Conservation (phyloP, 2,797 vertebrate genomes). For the Pteronotus mesoamericanus region DNA sequence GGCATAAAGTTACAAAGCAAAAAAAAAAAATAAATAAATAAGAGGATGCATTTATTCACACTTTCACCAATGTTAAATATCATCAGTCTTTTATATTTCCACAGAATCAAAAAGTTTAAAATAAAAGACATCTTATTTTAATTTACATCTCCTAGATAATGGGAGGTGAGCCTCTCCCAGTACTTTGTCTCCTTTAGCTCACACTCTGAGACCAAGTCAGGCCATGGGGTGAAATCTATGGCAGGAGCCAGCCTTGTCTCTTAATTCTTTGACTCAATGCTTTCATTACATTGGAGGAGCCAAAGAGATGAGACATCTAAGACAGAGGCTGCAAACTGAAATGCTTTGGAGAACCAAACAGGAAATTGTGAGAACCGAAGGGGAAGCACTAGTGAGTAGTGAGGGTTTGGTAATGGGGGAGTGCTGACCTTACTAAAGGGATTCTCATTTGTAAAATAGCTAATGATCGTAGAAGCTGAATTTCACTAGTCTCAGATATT, state of each 20-base stretch:
- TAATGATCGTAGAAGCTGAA: background rate
- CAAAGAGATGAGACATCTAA: background rate
- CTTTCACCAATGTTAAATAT: background rate
- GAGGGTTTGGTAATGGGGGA: background rate
- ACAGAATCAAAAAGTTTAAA: background rate
- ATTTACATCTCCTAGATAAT: too few species aligned
- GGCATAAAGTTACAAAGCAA: background rate
- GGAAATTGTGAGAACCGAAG: background rate
- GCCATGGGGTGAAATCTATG: too few species aligned
- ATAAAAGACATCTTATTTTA: background rate
- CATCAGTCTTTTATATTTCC: background rate
- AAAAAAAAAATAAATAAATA: too few species aligned
- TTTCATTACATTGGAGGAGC: background rate
- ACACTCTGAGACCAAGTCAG: too few species aligned
- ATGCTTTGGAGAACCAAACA: background rate
- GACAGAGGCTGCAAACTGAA: background rate
- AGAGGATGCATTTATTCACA: background rate
- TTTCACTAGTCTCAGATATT: background rate
- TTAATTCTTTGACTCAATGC: background rate
- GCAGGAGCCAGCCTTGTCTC: too few species aligned
- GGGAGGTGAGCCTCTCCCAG: too few species aligned
- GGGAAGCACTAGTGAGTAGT: background rate
- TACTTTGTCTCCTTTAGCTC: too few species aligned
- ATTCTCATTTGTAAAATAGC: background rate
- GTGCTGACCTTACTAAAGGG: background rate